Evolutionary conservation across 2,113 vertebrate genomes (phyloP).

Genomic region (Phrynocephalus versicolor): DNA sequence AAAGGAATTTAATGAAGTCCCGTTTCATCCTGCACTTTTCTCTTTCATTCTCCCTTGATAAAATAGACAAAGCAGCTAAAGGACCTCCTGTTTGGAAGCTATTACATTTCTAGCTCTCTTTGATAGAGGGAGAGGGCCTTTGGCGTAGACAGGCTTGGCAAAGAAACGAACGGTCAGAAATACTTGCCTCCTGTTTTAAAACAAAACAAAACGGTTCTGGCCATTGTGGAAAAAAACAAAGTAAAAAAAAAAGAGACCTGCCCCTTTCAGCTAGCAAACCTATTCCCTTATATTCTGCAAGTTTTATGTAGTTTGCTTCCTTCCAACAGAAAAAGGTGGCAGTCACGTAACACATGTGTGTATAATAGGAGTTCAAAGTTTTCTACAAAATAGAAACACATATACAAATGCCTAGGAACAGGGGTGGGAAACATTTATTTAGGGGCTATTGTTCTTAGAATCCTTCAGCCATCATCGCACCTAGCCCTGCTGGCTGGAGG

Average conservation of each 20-base stretch:
- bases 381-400: no score
- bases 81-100: conserved; percentile 52
- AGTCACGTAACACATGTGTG: not conserved
- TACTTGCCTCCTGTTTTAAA: conserved; percentile 53
- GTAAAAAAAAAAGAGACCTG: not conserved
- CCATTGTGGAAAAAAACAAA: conserved; percentile 24
- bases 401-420: no score
- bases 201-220: conserved; percentile 42
- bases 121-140: conserved; percentile 49
- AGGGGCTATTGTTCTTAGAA: no score
- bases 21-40: conserved; percentile 56
- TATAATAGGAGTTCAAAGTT: no score
- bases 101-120: conserved; percentile 42
- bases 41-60: conserved; percentile 64
- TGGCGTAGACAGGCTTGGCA: conserved; percentile 54
- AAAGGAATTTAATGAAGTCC: conserved; percentile 58
- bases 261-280: not conserved
- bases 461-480: no score
- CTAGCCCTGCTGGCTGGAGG: no score
- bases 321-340: not conserved
- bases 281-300: not conserved
- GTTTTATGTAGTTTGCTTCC: not conserved
- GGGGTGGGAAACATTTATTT: no score
- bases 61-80: conserved; percentile 56
- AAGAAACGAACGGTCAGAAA: conserved; percentile 59